Base-by-base conservation (phyloP, 2,888 invertebrate species). In the Drosophila mayaguana region DNA sequence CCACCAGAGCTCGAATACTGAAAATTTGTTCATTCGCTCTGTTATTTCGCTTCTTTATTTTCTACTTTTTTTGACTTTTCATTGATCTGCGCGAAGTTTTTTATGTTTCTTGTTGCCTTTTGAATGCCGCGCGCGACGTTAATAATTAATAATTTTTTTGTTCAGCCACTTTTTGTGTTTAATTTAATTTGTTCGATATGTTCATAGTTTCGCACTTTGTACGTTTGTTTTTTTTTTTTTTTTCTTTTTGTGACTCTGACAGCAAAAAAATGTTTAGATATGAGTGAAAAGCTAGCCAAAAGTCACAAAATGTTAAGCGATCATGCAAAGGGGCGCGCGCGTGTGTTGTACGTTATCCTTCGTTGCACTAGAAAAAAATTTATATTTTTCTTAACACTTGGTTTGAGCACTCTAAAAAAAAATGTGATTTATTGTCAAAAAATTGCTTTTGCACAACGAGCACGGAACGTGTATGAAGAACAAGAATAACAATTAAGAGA, bases 341-440 rank as follows among this genome's bases (percentile, higher is more conserved):
- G 64, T 72, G 56, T 54, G 25, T 20, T 50, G 40, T 28, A 16
- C 46, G 40, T 45, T 62, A 74, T 78, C 67, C 72, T 68, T 66
- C 25, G 16, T 43, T 28, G 28, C 65, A 75, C 61, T 53, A 62
- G 46, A 55, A 78, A 70, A 66, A 69, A 59, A 63, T 43, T 43
- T 48, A 20, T 38, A 36, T 62, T 38, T 32, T 20, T 20, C 34
- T 57, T 36, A 53, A 43, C 84, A 84, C 84, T 70, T 66, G 25
- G 8, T 42, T 56, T 53, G 60, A 57, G 48, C 88, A 88, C 86
- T 76, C 74, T 14, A 79, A 80, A 81, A 81, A 81, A 81, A 81
- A 80, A 72, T 48, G 14, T 16, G 32, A 43, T 43, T 18, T 38
- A 40, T 43, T 50, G 60, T 63, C 46, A 42, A 56, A 57, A 54